Percentiles rank a stretch among this genome's conserved stretches.
These are phyloP conservation scores for Morpho deidamia DNA, from an alignment of 2,888 invertebrate genomes.

Conservation along the genomic window DNA sequence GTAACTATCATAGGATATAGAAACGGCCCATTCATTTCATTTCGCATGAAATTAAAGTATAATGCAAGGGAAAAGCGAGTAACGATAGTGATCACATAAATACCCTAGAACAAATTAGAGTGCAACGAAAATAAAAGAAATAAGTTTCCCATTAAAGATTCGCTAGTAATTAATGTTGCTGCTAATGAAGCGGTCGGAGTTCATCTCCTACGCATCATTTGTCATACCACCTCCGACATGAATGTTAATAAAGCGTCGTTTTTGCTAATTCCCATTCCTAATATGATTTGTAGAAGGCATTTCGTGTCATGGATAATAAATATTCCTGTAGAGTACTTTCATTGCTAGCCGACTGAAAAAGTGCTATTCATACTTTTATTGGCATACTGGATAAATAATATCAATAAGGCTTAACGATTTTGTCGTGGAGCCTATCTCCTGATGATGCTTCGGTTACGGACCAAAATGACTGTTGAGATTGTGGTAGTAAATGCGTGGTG, in stretches of 20 bases:
- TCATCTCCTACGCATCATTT: conserved; percentile 71
- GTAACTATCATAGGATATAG: neutral
- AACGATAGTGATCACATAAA: conserved; percentile 15
- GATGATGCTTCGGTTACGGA: no score
- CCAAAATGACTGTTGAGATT: no score
- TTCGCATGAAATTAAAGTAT: neutral
- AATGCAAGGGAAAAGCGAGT: neutral
- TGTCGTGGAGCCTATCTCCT: no score
- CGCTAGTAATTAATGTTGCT: conserved; percentile 66
- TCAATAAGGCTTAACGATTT: no score
- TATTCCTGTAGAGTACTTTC: no score
- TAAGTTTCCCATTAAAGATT: conserved; percentile 59
- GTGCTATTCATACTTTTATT: no score
- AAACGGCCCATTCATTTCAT: neutral
- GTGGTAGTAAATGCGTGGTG: no score
- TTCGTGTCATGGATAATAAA: neutral
- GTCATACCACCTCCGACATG: conserved; percentile 66
- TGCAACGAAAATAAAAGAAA: conserved; percentile 37
- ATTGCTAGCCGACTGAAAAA: no score
- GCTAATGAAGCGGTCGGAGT: conserved; percentile 62
- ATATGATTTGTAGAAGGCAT: conserved; percentile 19
- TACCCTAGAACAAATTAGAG: conserved; percentile 28
- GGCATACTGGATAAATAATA: no score
- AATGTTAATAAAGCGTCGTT: conserved; percentile 46
- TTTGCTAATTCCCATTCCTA: conserved; percentile 22